Percentiles rank a stretch among this genome's conserved stretches.
Evolutionary conservation across 2,113 vertebrate genomes (phyloP).

Genomic region (Upupa epops): DNA sequence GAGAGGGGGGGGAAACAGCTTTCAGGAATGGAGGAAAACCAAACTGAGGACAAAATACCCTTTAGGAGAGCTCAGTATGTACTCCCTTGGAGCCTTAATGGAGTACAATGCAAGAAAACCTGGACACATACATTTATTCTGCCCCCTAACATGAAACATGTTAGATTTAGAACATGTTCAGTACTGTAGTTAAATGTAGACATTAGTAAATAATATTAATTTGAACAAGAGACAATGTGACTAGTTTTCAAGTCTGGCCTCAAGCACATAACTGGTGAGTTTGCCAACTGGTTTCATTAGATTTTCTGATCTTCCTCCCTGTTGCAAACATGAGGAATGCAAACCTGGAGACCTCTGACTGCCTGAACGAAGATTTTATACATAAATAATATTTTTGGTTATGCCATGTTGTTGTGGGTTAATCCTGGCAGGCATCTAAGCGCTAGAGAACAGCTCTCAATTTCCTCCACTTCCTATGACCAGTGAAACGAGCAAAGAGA

Average conservation of each 20-base stretch:
- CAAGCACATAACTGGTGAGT: background rate
- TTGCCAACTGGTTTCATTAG: background rate
- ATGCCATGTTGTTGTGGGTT: background rate
- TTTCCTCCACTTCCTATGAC: background rate
- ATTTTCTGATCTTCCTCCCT: background rate
- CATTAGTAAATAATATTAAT: background rate
- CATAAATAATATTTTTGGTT: background rate
- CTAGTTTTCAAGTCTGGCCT: constrained; percentile 8
- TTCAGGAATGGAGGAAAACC: background rate
- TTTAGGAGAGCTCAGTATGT: background rate
- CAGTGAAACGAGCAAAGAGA: background rate
- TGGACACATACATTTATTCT: background rate
- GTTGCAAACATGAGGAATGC: background rate
- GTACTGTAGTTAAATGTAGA: background rate
- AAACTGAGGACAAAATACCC: background rate
- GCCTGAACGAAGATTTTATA: background rate
- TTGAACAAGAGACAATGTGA: background rate
- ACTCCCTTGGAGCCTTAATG: background rate
- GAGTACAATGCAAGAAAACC: background rate
- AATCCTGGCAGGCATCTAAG: background rate
- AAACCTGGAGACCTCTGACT: background rate
- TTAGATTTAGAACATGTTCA: background rate
- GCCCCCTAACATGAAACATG: background rate
- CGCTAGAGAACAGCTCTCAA: background rate
- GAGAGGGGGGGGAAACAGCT: background rate